Evolutionary conservation across 2,113 vertebrate species (phyloP).

Genomic region (Ciconia maguari): DNA sequence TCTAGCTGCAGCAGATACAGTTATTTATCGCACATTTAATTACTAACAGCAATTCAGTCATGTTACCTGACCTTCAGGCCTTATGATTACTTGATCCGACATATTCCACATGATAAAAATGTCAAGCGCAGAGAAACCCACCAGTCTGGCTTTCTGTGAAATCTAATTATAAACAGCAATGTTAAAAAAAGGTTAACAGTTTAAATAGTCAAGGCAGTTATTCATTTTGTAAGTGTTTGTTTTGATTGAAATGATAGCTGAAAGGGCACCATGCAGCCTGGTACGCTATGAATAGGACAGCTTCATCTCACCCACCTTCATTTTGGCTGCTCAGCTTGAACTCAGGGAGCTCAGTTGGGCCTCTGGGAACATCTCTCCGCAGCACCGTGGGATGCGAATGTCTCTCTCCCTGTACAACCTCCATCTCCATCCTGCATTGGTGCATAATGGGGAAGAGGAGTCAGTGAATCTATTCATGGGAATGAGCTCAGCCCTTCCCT

Average conservation of each 20-base stretch:
- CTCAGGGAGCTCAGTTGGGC: not conserved
- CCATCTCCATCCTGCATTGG: not conserved
- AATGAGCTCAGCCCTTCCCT: not conserved
- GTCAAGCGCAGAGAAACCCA: not conserved
- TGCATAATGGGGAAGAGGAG: not conserved
- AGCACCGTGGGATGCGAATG: accelerated
- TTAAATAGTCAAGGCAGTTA: constrained; percentile 3
- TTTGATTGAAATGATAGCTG: not conserved
- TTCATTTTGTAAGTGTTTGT: not conserved
- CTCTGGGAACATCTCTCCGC: not conserved
- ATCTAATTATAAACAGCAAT: constrained; percentile 38
- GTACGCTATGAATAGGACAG: not conserved
- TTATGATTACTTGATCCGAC: constrained; percentile 48
- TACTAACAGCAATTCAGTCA: constrained; percentile 39
- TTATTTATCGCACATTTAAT: constrained; percentile 51
- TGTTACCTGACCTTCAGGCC: constrained; percentile 45
- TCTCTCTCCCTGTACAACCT: not conserved
- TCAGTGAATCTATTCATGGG: accelerated
- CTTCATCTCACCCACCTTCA: not conserved
- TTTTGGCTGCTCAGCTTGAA: not conserved
- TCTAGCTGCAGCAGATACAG: not conserved
- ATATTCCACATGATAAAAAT: constrained; percentile 51
- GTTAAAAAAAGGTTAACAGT: not conserved
- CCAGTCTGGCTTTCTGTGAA: constrained; percentile 33
- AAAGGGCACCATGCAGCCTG: not conserved